Conservation (phyloP, 1,140 invertebrate species). For the Cydia fagiglandana region DNA sequence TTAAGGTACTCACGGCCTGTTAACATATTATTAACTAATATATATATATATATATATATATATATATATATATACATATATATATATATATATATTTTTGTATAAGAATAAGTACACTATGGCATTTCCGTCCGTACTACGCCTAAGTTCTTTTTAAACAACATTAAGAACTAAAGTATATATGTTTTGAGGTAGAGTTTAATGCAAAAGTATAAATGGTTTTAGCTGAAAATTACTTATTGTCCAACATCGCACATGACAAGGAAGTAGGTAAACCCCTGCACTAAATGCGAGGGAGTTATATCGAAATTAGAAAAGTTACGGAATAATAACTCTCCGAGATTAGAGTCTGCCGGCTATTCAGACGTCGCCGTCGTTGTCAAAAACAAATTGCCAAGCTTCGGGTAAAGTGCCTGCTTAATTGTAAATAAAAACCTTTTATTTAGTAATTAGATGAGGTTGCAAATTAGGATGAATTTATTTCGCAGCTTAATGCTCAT, state of each 20-base stretch:
- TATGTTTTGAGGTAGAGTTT: too few species aligned
- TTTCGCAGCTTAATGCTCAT: not conserved
- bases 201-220: too few species aligned
- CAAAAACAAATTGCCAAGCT: not conserved
- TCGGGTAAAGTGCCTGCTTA: not conserved
- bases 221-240: not conserved
- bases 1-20: too few species aligned
- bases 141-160: too few species aligned
- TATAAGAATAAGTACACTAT: too few species aligned
- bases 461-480: not conserved
- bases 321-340: not conserved
- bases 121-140: too few species aligned
- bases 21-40: too few species aligned
- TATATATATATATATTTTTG: too few species aligned
- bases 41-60: too few species aligned
- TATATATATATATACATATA: too few species aligned
- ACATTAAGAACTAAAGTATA: too few species aligned
- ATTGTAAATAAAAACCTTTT: conserved; percentile 16
- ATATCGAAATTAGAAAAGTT: conserved; percentile 3
- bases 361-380: not conserved
- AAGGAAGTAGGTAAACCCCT: not conserved
- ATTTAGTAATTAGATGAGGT: not conserved
- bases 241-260: not conserved
- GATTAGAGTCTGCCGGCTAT: not conserved
- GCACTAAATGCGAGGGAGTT: not conserved